Base-by-base conservation (phyloP, 2,797 vertebrate species). In the Oceanodroma leucorhoa region DNA sequence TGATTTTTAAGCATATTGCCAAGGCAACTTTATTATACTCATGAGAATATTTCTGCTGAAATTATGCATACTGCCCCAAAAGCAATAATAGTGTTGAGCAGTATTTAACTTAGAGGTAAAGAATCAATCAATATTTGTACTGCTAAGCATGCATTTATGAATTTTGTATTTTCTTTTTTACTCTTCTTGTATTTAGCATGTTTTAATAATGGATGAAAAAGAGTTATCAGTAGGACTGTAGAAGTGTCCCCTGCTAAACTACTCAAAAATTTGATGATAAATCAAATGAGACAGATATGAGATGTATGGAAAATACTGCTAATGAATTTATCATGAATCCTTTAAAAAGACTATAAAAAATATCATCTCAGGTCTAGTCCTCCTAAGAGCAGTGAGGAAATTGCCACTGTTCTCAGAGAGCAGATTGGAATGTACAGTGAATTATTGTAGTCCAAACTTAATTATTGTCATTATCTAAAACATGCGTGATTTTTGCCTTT, bases 1-100 rank as follows among this genome's bases (percentile, higher is more conserved):
- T 96, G 95, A 97, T 86, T 95, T 97, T 98, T 91, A 98, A 97
- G 96, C 89, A 94, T 98, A 97, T 95, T 97, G 97, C 98, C 98
- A 97, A 93, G 97, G 96, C 97, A 98, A 94, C 95, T 87, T 94
- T 95, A 96, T 94, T 96, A 94, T 94, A 90, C 96, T 95, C 93
- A 65, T 90, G 95, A 96, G 96, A 96, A 72, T 92, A 94, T 96
- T 97, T 87, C 62, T 72, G 32, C 83, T 66, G 69, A 93, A 94
- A 95, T 91, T 87, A 95, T 90, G 94, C 57, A n/a, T 55, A 54
- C 2, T 14, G 36, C 48, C 60, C 76, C 89, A 57, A 93, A 89
- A 92, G 87, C 61, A 94, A 17, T 84, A 80, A 71, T 17, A 43
- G 38, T 57, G 32, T 36, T 58, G 69, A 94, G 48, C 69, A 89